Base-by-base conservation (phyloP, 2,797 vertebrate species). In the Falco novaeseelandiae region DNA sequence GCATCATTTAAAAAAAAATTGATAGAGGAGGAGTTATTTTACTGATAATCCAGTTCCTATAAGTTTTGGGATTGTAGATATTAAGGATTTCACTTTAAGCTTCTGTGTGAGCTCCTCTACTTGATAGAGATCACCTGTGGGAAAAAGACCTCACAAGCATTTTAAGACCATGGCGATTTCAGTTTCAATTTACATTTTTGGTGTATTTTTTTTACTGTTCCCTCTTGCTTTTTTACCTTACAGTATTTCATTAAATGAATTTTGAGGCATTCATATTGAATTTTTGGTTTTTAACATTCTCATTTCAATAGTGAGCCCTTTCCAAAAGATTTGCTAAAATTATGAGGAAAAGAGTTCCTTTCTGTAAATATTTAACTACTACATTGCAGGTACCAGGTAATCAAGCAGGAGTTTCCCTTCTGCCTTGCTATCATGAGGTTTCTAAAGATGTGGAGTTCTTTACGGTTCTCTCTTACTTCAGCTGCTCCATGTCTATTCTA, bases 281-380 rank as follows among this genome's bases (percentile, higher is more conserved):
- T 73, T 90, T 67, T 66, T 49, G 5, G 4, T 49, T 71, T 54
- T 66, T 51, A 29, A 32, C 34, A 66, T 81, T 48, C 22, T 49
- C 27, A 21, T 16, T 74, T 55, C 3, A 78, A 29, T 54, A 72
- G 22, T 44, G 25, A 84, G 26, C 32, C 19, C 20, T 49, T 89
- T 90, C 49, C 0, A 0, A 83, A 71, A 73, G 48, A 52, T 80
- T 79, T 79, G 11, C 34, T 77, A 44, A 70, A 94, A 84, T 84
- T 29, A 57, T 13, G 32, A 79, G 34, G 30, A 92, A 14, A 11
- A 57, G 66, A 48, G 74, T 25, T 93, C 16, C 59, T 83, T 73
- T 67, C 87, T 87, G 63, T 90, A 70, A 89, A 80, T 70, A 48
- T 89, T 79, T 85, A 82, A 82, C 62, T 82, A 82, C 62, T 82